Conservation (phyloP, 1,140 invertebrate species). For the Bilobella aurantiaca region DNA sequence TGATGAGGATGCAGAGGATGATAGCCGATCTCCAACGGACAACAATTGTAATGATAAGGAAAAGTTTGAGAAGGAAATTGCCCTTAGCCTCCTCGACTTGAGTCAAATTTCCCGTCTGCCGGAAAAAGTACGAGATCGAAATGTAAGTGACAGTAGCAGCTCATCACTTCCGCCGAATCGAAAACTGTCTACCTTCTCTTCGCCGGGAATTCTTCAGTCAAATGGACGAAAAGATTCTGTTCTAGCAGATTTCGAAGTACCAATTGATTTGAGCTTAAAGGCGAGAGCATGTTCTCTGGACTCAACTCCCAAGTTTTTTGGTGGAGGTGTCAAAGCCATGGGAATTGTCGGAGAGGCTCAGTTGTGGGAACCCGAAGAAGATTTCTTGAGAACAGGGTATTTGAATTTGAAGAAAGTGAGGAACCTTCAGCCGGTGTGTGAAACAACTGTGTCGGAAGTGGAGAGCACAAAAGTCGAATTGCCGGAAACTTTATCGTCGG, state of each 20-base stretch:
- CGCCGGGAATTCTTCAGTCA: background rate
- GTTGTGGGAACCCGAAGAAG: conserved; percentile 27
- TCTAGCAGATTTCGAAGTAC: conserved; percentile 10
- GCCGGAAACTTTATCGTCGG: background rate
- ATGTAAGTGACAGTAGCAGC: conserved; percentile 1
- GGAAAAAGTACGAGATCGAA: background rate
- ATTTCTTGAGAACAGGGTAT: conserved; percentile 17
- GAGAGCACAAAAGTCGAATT: background rate
- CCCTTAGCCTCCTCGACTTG: conserved; percentile 68
- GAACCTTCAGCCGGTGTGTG: conserved; percentile 9
- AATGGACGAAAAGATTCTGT: background rate
- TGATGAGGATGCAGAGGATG: conserved; percentile 18
- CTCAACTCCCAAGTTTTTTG: background rate
- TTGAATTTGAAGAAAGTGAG: conserved; percentile 28
- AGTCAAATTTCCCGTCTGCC: conserved; percentile 20
- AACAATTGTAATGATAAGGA: conserved; percentile 54
- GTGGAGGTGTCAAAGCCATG: conserved; percentile 19
- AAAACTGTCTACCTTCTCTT: background rate
- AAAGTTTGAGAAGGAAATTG: conserved; percentile 73
- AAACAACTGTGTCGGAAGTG: background rate
- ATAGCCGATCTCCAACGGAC: conserved; percentile 38
- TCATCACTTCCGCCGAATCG: background rate
- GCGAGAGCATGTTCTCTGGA: background rate
- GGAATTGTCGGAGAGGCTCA: conserved; percentile 29
- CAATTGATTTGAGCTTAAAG: conserved; percentile 30